These are phyloP conservation scores for Catocala sponsa DNA, from an alignment of 2,888 invertebrate species.

Conservation along the genomic window DNA sequence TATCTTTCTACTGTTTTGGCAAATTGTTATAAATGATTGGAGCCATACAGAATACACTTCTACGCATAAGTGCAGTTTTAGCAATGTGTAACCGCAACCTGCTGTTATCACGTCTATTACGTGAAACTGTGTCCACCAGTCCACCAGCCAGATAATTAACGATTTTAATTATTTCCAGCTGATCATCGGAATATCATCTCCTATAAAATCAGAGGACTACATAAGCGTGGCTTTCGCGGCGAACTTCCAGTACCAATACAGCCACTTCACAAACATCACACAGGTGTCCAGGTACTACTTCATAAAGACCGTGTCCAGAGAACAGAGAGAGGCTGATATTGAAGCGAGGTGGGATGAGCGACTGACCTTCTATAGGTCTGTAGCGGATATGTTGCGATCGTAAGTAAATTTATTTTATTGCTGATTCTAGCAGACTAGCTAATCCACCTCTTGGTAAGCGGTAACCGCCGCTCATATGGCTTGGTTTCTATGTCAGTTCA, in stretches of 20 bases:
- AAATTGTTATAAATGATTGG: too few species aligned
- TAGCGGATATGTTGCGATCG: slow-evolving; percentile 71
- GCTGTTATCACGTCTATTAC: too few species aligned
- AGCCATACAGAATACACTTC: too few species aligned
- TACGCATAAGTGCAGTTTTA: too few species aligned
- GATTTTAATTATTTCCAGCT: slow-evolving; percentile 74
- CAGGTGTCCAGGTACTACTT: slow-evolving; percentile 83
- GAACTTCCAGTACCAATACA: slow-evolving; percentile 91
- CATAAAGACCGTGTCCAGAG: slow-evolving; percentile 74
- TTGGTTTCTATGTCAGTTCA: too few species aligned
- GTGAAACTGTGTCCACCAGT: too few species aligned
- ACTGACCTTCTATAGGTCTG: slow-evolving; percentile 71
- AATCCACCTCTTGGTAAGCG: too few species aligned
- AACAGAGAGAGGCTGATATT: slow-evolving; percentile 71
- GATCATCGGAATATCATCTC: slow-evolving; percentile 87
- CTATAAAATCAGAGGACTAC: slow-evolving; percentile 85
- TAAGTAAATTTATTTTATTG: slow-evolving; percentile 51
- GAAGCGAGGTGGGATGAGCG: slow-evolving; percentile 70
- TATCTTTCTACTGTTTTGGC: too few species aligned
- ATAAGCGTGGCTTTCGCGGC: slow-evolving; percentile 86
- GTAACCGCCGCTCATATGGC: too few species aligned
- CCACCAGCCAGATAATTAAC: too few species aligned
- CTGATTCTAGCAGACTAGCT: too few species aligned
- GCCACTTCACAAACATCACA: slow-evolving; percentile 83
- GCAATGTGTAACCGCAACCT: too few species aligned